A percentile compares a stretch with the other conserved stretches of the same genome.
Conservation (phyloP, 2,113 vertebrate species). For the Syngnathus floridae region DNA sequence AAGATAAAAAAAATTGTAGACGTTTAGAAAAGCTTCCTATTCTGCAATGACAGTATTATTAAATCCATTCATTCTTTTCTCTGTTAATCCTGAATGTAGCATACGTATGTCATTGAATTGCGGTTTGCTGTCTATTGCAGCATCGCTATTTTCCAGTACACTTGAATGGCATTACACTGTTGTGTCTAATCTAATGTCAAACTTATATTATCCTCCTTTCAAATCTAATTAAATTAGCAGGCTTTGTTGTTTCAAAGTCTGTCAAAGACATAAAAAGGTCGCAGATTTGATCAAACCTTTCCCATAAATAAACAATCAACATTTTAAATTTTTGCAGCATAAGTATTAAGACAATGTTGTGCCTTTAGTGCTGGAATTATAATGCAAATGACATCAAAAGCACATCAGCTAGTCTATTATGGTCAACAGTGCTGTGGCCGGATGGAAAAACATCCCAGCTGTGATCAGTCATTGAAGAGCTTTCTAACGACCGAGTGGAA, state of each 20-base stretch:
- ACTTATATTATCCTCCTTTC: neutral
- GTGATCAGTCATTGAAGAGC: slow-evolving; percentile 6
- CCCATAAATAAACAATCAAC: neutral
- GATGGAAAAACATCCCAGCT: slow-evolving; percentile 14
- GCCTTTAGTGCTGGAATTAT: neutral
- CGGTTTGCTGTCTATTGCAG: too few species aligned
- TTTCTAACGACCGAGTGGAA: slow-evolving; percentile 9
- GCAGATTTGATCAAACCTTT: neutral
- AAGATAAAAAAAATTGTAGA: neutral
- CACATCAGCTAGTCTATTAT: neutral
- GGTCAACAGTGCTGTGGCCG: slow-evolving; percentile 10
- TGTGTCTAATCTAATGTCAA: neutral
- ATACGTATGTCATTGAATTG: neutral
- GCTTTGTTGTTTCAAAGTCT: neutral
- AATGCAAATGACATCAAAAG: neutral
- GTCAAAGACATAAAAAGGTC: neutral
- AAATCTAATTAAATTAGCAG: neutral
- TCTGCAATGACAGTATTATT: neutral
- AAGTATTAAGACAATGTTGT: neutral
- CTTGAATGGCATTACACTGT: neutral
- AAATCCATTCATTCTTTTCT: neutral
- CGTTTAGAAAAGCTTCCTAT: neutral
- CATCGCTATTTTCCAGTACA: neutral
- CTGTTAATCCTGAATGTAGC: neutral
- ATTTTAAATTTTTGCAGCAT: neutral